Conservation (phyloP, 1,140 invertebrate species). For the Parasteatoda tepidariorum region DNA sequence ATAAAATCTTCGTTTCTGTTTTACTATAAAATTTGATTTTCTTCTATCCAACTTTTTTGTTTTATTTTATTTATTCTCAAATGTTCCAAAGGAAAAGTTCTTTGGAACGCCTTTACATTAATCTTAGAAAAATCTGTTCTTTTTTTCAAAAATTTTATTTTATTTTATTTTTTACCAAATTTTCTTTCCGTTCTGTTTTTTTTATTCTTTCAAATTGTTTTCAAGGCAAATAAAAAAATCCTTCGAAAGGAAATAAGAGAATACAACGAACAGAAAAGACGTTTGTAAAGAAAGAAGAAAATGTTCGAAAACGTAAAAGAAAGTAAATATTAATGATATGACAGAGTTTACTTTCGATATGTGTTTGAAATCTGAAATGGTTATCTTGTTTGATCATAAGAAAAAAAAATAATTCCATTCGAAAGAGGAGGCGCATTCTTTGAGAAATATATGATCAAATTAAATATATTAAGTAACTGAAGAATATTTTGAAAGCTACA, state of each 20-base stretch:
- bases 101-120: constrained; percentile 18
- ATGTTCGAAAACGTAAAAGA: constrained; percentile 11
- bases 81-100: constrained; percentile 1
- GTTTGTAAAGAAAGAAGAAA: no score
- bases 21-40: constrained; percentile 43
- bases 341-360: constrained; percentile 31
- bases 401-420: no score
- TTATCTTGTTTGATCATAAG: constrained; percentile 26
- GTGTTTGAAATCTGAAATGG: constrained; percentile 16
- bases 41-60: neutral
- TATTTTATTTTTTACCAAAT: constrained; percentile 2
- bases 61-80: constrained; percentile 19
- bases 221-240: neutral
- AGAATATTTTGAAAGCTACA: no score
- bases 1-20: neutral
- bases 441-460: no score
- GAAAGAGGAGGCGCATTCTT: no score
- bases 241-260: neutral
- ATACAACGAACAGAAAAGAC: no score
- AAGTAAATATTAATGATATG: constrained; percentile 37
- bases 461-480: no score
- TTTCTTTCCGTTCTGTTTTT: constrained; percentile 15
- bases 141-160: no score
- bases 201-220: constrained; percentile 33
- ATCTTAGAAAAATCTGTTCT: constrained; percentile 28